Percentiles rank a stretch among this genome's conserved stretches.
These are phyloP conservation scores for Camelus bactrianus DNA, from an alignment of 2,113 vertebrate genomes.

Conservation along the genomic window DNA sequence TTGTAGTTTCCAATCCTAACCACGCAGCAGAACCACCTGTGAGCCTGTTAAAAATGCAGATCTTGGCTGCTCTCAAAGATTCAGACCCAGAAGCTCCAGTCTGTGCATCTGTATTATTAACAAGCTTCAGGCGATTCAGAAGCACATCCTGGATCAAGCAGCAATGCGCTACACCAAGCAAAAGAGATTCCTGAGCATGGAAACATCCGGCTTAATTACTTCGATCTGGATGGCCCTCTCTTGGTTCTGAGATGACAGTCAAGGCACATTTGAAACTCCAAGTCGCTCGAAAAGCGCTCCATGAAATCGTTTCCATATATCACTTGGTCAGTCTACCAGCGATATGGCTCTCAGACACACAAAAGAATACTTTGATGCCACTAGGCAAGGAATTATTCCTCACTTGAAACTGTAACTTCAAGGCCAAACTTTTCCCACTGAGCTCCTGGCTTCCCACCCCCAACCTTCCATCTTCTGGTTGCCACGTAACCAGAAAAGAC, in stretches of 20 bases:
- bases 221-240: background rate
- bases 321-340: constrained; percentile 33
- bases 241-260: constrained; percentile 35
- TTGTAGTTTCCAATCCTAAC: background rate
- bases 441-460: background rate
- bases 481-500: constrained; percentile 45
- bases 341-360: background rate
- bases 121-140: background rate
- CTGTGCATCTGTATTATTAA: background rate
- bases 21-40: background rate
- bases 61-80: background rate
- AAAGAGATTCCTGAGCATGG: background rate
- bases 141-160: background rate
- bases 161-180: background rate
- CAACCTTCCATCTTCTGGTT: constrained; percentile 32
- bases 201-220: background rate
- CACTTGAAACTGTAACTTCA: constrained; percentile 66
- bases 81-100: background rate
- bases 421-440: constrained; percentile 54
- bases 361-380: constrained; percentile 53
- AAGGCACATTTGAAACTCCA: background rate
- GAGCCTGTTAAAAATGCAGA: background rate
- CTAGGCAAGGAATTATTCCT: constrained; percentile 54
- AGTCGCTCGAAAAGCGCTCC: background rate
- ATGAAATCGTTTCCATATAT: constrained; percentile 8